Evolutionary conservation across 30 jellyfish, hydroid and myxozoan species (phyloP), one percentile per base, ranked within the genome.

Genomic region (Hydractinia symbiolongicarpus): DNA sequence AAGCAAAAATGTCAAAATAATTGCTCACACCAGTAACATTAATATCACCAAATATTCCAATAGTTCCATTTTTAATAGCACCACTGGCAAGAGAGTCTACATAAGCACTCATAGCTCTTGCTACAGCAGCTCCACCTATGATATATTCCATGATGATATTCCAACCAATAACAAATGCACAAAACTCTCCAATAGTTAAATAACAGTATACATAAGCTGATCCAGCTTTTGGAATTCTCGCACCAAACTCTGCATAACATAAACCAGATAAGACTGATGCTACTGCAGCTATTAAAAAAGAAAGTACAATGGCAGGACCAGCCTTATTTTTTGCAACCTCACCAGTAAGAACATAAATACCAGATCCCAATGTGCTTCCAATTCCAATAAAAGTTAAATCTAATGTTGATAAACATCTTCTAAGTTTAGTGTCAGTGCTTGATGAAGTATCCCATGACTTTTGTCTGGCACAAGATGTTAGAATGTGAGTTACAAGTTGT

Each of bases 151-250:
- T 78, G 54, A 94, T 73, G 20, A 94, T 61, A 82, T 88, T 94
- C 99, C 99, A 94, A 10, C 99, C 99, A 21, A 94, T 90, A 13
- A 94, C 58, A 77, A 94, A 94, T 51, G 96, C 99, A 80, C 90
- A 81, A 9, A 94, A 72, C 57, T 94, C 99, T 6, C 99, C 99
- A 66, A 89, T 93, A 7, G 96, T 84, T 10, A 86, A 88, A 60
- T 94, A 94, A 16, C 96, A 83, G 61, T 94, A 94, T 11, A 85
- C 92, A 79, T 94, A 94, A 9, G 99, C 99, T 5, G 97, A 81
- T 40, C 98, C 98, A 11, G 98, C 91, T 60, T 83, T 86, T 0
- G 98, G 98, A 5, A 92, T 79, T 11, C 95, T 56, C 5, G 98
- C 95, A 40, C 96, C 98, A 84, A 92, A 92, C 81, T 92, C 98